These are phyloP conservation scores for Cephalophus harveyi DNA, from an alignment of 2,113 vertebrate species.

Conservation along the genomic window DNA sequence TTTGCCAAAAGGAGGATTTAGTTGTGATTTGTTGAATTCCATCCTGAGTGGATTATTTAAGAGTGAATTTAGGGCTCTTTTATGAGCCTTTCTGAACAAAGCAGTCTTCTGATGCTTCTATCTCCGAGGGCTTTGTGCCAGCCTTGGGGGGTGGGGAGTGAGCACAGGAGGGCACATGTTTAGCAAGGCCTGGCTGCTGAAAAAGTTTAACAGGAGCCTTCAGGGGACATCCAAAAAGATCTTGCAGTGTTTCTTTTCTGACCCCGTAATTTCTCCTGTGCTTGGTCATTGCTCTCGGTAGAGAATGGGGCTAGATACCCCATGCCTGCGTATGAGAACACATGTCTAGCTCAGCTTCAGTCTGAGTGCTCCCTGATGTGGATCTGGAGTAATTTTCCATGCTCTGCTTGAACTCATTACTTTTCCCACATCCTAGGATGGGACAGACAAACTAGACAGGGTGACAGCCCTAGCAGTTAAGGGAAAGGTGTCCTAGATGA, in stretches of 20 bases:
- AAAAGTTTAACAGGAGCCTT: neutral
- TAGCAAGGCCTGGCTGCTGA: neutral
- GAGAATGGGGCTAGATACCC: too few species aligned
- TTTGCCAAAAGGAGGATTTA: slow-evolving; percentile 55
- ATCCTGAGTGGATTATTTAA: slow-evolving; percentile 37
- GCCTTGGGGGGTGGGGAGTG: too few species aligned
- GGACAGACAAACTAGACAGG: neutral
- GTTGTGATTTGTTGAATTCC: slow-evolving; percentile 53
- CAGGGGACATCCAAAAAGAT: neutral
- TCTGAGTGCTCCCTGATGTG: neutral
- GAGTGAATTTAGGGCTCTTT: slow-evolving; percentile 8
- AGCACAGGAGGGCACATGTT: neutral
- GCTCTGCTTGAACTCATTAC: neutral
- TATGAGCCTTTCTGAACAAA: neutral
- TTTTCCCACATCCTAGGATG: neutral
- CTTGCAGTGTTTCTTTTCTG: neutral
- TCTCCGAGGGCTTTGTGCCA: neutral
- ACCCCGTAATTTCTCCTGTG: fast-evolving
- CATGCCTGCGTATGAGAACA: too few species aligned
- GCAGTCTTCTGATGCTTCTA: neutral
- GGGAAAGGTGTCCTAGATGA: neutral
- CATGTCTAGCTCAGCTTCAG: neutral
- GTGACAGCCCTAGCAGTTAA: neutral
- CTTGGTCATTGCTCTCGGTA: neutral
- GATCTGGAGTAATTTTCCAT: neutral